These are phyloP conservation scores for Drosophila albomicans DNA, from an alignment of 1,140 invertebrate genomes.

Conservation along the genomic window DNA sequence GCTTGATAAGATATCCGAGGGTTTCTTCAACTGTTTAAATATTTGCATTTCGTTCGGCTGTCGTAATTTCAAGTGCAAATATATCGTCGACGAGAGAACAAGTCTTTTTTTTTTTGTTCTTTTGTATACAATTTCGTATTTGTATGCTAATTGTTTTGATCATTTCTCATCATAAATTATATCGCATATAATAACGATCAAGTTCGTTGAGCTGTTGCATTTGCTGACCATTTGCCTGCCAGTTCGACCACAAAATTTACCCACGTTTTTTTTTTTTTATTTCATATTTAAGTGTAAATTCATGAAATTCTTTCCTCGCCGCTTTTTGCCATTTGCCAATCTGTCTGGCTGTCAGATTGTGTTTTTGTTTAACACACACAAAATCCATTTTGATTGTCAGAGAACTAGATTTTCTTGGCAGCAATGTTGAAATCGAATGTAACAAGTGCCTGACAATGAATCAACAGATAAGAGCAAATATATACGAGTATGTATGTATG, in stretches of 20 bases:
- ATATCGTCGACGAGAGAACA: neutral
- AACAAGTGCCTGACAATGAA: conserved; percentile 18
- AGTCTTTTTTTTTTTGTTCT: neutral
- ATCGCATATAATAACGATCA: conserved; percentile 3
- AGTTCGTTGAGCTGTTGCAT: conserved; percentile 27
- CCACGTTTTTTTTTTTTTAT: conserved; percentile 25
- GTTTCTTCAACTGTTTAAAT: conserved; percentile 25
- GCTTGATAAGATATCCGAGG: conserved; percentile 28
- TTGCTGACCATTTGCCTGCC: conserved; percentile 29
- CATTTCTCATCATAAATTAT: conserved; percentile 16
- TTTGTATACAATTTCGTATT: conserved; percentile 19
- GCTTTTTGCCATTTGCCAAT: conserved; percentile 7
- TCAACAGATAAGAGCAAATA: conserved; percentile 13
- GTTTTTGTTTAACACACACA: conserved; percentile 18
- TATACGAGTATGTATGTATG: no score
- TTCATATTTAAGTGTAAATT: conserved; percentile 36
- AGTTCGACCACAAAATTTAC: neutral
- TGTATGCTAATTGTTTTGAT: conserved; percentile 30
- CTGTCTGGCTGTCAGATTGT: neutral
- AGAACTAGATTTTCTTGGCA: conserved; percentile 1
- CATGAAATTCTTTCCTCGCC: conserved; percentile 23
- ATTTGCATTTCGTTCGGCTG: conserved; percentile 7
- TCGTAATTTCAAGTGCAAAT: conserved; percentile 25
- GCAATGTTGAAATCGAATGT: conserved; percentile 7
- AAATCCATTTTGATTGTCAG: conserved; percentile 20